phyloP scores from a whole-genome alignment of 2,113 vertebrate species.

The Alethe diademata region DNA sequence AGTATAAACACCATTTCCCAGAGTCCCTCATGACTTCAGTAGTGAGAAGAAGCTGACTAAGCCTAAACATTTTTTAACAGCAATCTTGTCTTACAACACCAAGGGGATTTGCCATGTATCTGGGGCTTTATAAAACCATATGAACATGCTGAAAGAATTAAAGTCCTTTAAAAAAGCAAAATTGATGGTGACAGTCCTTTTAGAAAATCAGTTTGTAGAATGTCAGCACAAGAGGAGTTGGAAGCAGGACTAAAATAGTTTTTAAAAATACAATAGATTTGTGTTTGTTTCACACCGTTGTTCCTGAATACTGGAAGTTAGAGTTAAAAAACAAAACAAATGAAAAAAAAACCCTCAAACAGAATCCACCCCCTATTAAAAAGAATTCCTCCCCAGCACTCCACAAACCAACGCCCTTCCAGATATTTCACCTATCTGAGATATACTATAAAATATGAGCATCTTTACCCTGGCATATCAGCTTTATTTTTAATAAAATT shows the following conservation, averaged over 20 bases:
- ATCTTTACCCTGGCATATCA: neutral
- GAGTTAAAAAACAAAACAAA: neutral
- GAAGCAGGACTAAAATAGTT: constrained; percentile 45
- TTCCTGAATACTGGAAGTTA: constrained; percentile 20
- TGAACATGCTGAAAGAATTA: constrained; percentile 87
- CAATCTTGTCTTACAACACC: constrained; percentile 89
- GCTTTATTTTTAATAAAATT: constrained; percentile 25
- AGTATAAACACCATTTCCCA: constrained; percentile 87
- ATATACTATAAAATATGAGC: neutral
- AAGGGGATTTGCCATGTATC: constrained; percentile 81
- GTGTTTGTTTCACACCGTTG: constrained; percentile 9
- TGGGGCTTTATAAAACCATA: constrained; percentile 84
- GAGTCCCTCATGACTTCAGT: constrained; percentile 79
- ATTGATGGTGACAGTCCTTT: constrained; percentile 82
- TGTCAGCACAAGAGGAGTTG: constrained; percentile 50
- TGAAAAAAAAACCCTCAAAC: neutral
- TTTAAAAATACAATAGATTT: constrained; percentile 37
- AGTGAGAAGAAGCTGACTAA: constrained; percentile 83
- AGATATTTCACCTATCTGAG: neutral
- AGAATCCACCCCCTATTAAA: neutral
- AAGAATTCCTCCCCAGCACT: neutral
- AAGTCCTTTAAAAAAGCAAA: constrained; percentile 79
- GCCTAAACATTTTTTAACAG: constrained; percentile 86
- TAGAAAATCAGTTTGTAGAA: constrained; percentile 70
- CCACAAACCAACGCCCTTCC: neutral